Evolutionary conservation across 2,113 vertebrate genomes (phyloP), one percentile per base, ranked within the genome.

Genomic region (Prolemur simus): DNA sequence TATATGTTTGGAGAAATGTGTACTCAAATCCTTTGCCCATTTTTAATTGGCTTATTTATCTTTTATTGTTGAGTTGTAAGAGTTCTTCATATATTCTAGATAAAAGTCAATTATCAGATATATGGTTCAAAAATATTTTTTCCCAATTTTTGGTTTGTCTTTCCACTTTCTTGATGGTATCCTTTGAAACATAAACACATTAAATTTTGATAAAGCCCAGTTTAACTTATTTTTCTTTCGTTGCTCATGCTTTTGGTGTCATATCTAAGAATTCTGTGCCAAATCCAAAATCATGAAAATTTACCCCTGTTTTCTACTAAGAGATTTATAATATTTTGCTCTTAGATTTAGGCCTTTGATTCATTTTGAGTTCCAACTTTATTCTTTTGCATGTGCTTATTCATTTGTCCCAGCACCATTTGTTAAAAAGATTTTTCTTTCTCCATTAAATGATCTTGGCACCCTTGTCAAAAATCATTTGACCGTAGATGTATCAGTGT

Each of bases 151-250:
- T 60, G 17, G 20, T 29, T 63, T 66, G 27, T 47, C 5, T 82
- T 90, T 93, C 39, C 15, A 86, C 54, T 68, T 91, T 74, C n/a
- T 87, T 89, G 39, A 52, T 89, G 8, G 13, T 80, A 7, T 68
- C n/a, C 82, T 86, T 81, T 88, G 27, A 84, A 73, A 96, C 39
- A 86, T 52, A 88, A 87, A 76, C 6, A 27, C 73, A n/a, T 84
- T 74, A 56, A 73, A 29, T 68, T 66, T 47, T 82, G 3, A 60
- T 89, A 49, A 60, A 82, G 58, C 60, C 47, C 4, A 54, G 52
- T n/a, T 89, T 54, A 47, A 68, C 20, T 56, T 56, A 20, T 56
- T 56, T 56, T 56, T 56, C 18, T 56, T 56, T 56, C 21, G 54
- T 56, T 21, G 6, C 54, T 56, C 18, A 21, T 56, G 54, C 54